Percentiles rank a stretch among this genome's conserved stretches.
These are phyloP conservation scores for Centropus bengalensis DNA, from an alignment of 2,113 vertebrate genomes.

Conservation along the genomic window DNA sequence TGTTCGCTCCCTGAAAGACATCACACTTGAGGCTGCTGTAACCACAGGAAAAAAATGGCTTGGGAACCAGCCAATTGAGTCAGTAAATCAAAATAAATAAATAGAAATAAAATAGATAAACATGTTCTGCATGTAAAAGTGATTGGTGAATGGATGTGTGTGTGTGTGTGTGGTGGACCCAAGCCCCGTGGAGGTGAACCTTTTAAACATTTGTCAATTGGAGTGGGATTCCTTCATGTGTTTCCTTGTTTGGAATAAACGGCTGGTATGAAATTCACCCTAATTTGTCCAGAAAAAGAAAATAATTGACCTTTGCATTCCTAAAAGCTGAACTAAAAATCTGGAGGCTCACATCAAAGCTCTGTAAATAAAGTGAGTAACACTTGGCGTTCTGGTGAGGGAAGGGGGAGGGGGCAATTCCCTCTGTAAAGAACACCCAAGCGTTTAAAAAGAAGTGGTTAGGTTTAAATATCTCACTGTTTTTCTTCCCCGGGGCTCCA, in stretches of 20 bases:
- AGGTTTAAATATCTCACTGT: slow-evolving; percentile 83
- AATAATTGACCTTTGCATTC: slow-evolving; percentile 80
- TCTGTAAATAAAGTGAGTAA: slow-evolving; percentile 86
- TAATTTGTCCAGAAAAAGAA: slow-evolving; percentile 74
- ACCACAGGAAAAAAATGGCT: slow-evolving; percentile 43
- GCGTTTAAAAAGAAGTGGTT: slow-evolving; percentile 82
- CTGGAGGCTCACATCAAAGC: slow-evolving; percentile 83
- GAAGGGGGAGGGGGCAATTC: slow-evolving; percentile 66
- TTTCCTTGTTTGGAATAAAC: slow-evolving; percentile 73
- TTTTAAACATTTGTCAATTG: slow-evolving; percentile 33
- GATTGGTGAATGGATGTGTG: background rate
- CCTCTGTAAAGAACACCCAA: slow-evolving; percentile 83
- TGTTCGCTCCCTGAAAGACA: slow-evolving; percentile 53
- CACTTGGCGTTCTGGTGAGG: slow-evolving; percentile 70
- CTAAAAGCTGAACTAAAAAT: slow-evolving; percentile 80
- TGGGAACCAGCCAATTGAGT: slow-evolving; percentile 43
- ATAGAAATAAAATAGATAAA: slow-evolving; percentile 45
- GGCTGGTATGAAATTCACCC: slow-evolving; percentile 68
- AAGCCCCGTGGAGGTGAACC: background rate
- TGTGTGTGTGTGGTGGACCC: background rate
- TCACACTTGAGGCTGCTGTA: slow-evolving; percentile 57
- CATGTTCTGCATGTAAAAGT: background rate
- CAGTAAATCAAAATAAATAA: slow-evolving; percentile 79
- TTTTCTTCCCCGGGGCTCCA: slow-evolving; percentile 78
- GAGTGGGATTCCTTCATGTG: slow-evolving; percentile 6